phyloP scores from a whole-genome alignment of 2,888 invertebrate species.

The Cryptus armator region DNA sequence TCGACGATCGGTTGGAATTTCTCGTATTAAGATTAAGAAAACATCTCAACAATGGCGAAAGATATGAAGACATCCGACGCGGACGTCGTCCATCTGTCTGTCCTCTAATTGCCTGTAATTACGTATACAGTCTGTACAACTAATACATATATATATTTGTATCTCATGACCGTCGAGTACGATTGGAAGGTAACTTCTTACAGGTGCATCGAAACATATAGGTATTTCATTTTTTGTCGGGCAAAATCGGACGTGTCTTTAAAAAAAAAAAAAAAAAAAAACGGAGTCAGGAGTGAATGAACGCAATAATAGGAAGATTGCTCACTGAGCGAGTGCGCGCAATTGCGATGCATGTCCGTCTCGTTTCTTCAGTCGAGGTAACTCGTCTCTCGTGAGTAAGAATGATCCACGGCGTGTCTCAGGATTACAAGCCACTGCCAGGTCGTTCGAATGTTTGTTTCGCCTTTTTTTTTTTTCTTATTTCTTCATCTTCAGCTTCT shows the following conservation, averaged over 20 bases:
- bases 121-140: background rate
- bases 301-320: slow-evolving; percentile 4
- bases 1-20: too few species aligned
- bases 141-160: background rate
- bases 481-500: background rate
- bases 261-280: slow-evolving; percentile 64
- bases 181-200: background rate
- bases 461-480: background rate
- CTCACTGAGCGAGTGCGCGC: background rate
- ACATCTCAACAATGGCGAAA: background rate
- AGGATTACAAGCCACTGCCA: slow-evolving; percentile 11
- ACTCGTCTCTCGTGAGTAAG: slow-evolving; percentile 18
- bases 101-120: background rate
- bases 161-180: background rate
- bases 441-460: slow-evolving; percentile 12
- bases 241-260: background rate
- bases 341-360: slow-evolving; percentile 20
- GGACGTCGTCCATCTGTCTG: background rate
- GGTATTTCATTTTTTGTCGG: background rate
- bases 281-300: slow-evolving; percentile 1
- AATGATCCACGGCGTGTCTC: background rate
- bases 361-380: slow-evolving; percentile 3
- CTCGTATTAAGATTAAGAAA: background rate
- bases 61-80: slow-evolving; percentile 7
- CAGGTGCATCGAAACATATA: background rate